Conservation (phyloP, 2,797 vertebrate species). For the Furcifer pardalis region DNA sequence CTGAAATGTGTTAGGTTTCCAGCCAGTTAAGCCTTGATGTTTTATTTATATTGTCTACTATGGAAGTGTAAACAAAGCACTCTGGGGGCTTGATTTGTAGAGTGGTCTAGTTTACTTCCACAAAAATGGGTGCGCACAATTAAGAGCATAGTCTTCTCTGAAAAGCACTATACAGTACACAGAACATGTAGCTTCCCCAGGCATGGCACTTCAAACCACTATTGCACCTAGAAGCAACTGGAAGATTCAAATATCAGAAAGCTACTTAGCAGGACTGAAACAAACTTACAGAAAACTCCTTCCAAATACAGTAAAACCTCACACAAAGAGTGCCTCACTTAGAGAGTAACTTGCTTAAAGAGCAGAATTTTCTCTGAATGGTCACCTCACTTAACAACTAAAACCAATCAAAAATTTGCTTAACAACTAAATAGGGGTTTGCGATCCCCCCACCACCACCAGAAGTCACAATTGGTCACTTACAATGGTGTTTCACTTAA, state of each 20-base stretch:
- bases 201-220: neutral
- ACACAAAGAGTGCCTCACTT: too few relatives aligned
- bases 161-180: rapidly evolving
- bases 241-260: neutral
- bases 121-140: neutral
- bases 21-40: constrained; percentile 37
- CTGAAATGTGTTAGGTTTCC: constrained; percentile 39
- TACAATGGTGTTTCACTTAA: too few relatives aligned
- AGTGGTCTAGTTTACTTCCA: constrained; percentile 10
- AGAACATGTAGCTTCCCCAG: constrained; percentile 19
- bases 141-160: constrained; percentile 40
- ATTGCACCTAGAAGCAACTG: constrained; percentile 42
- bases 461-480: too few relatives aligned
- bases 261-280: too few relatives aligned
- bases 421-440: too few relatives aligned
- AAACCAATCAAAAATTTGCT: too few relatives aligned
- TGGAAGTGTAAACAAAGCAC: constrained; percentile 40
- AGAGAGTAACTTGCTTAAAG: too few relatives aligned
- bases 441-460: too few relatives aligned
- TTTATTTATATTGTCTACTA: constrained; percentile 53
- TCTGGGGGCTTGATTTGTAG: constrained; percentile 33
- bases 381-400: too few relatives aligned
- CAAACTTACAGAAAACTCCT: constrained; percentile 21
- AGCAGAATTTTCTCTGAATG: too few relatives aligned
- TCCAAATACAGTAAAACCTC: constrained; percentile 40